Conservation (phyloP, 2,113 vertebrate species). For the Alligator mississippiensis region DNA sequence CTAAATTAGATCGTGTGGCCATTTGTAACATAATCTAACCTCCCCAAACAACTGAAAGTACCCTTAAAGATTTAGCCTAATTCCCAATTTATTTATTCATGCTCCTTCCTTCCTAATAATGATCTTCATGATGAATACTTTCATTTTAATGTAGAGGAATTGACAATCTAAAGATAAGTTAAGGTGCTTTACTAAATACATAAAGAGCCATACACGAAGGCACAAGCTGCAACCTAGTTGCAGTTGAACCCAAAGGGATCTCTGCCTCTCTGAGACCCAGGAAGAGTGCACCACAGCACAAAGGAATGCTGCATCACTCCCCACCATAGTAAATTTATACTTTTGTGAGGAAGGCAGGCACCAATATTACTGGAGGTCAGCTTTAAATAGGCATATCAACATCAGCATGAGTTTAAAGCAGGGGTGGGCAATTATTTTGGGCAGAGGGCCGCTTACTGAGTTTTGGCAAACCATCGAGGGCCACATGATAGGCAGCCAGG, state of each 20-base stretch:
- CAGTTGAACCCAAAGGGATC: no score
- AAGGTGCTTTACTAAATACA: background rate
- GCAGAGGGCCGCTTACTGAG: no score
- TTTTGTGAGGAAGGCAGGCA: background rate
- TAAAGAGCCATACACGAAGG: accelerated
- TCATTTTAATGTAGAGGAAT: background rate
- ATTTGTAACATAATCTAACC: no score
- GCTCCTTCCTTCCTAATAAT: background rate
- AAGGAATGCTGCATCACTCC: background rate
- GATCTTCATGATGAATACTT: background rate
- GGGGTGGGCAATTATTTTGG: no score
- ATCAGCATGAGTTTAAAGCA: background rate
- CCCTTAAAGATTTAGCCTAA: background rate
- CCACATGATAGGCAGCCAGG: no score
- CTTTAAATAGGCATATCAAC: background rate
- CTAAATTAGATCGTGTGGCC: no score
- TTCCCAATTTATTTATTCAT: background rate
- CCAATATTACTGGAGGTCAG: background rate
- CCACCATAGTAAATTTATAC: background rate
- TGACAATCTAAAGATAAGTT: background rate
- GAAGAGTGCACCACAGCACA: background rate
- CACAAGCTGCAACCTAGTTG: background rate
- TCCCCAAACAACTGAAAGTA: no score
- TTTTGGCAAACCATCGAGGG: no score
- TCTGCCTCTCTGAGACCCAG: background rate